Conservation (phyloP, 1,140 invertebrate species). For the Apis laboriosa region DNA sequence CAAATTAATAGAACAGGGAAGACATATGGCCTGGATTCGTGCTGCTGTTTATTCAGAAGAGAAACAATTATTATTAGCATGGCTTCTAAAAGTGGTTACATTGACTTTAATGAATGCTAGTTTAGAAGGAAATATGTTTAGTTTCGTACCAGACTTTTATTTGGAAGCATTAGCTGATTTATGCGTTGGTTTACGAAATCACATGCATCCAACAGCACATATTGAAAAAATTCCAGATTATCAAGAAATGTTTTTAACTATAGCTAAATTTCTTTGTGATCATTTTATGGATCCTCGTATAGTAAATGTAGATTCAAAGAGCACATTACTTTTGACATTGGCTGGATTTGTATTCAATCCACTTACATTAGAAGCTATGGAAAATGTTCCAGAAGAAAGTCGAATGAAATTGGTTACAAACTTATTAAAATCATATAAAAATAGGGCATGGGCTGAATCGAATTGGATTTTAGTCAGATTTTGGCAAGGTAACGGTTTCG, state of each 20-base stretch:
- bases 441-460: conserved; percentile 91
- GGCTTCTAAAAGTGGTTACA: conserved; percentile 84
- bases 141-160: conserved; percentile 92
- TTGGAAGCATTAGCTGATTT: conserved; percentile 88
- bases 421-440: conserved; percentile 89
- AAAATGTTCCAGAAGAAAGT: conserved; percentile 82
- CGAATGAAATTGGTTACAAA: conserved; percentile 84
- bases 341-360: conserved; percentile 86
- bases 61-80: conserved; percentile 83
- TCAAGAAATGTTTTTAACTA: conserved; percentile 82
- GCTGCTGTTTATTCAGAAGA: conserved; percentile 83
- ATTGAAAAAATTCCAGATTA: conserved; percentile 83
- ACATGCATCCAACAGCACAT: conserved; percentile 85
- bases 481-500: conserved; percentile 92
- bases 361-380: conserved; percentile 83
- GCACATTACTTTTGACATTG: conserved; percentile 88
- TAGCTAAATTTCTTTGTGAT: conserved; percentile 87
- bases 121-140: conserved; percentile 85
- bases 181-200: conserved; percentile 82
- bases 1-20: conserved; percentile 82
- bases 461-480: conserved; percentile 92
- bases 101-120: conserved; percentile 83
- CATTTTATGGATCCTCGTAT: conserved; percentile 90
- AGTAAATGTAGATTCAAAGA: conserved; percentile 88
- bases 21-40: conserved; percentile 85